phyloP scores from a whole-genome alignment of 2,797 vertebrate genomes.

The Anguilla marmorata region DNA sequence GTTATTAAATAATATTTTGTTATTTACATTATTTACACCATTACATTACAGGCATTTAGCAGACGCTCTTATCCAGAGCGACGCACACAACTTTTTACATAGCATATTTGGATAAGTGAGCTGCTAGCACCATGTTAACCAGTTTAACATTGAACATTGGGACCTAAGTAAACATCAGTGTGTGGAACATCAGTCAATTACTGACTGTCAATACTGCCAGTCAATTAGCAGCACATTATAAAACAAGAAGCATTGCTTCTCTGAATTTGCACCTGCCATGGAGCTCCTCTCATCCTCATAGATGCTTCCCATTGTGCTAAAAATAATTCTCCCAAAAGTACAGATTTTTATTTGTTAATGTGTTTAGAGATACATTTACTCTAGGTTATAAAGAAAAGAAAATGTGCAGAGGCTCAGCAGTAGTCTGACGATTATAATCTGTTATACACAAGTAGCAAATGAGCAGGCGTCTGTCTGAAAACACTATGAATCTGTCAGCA shows the following conservation, averaged over 20 bases:
- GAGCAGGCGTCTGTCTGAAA: background rate
- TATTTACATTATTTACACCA: too few species aligned
- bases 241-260: background rate
- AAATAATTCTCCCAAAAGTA: background rate
- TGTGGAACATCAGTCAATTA: too few species aligned
- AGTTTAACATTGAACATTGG: too few species aligned
- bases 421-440: background rate
- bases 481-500: too few species aligned
- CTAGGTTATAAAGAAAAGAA: background rate
- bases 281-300: background rate
- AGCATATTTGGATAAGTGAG: too few species aligned
- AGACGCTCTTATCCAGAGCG: too few species aligned
- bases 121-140: too few species aligned
- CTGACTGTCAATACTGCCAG: background rate
- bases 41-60: too few species aligned
- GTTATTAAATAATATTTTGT: too few species aligned
- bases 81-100: too few species aligned
- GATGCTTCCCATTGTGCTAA: background rate
- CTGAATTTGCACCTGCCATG: background rate
- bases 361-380: background rate
- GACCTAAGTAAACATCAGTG: too few species aligned
- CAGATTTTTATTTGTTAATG: background rate
- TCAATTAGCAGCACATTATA: background rate
- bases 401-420: background rate
- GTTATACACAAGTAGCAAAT: background rate